Evolutionary conservation across 2,888 invertebrate species (phyloP).

Genomic region (Machimus rusticus): DNA sequence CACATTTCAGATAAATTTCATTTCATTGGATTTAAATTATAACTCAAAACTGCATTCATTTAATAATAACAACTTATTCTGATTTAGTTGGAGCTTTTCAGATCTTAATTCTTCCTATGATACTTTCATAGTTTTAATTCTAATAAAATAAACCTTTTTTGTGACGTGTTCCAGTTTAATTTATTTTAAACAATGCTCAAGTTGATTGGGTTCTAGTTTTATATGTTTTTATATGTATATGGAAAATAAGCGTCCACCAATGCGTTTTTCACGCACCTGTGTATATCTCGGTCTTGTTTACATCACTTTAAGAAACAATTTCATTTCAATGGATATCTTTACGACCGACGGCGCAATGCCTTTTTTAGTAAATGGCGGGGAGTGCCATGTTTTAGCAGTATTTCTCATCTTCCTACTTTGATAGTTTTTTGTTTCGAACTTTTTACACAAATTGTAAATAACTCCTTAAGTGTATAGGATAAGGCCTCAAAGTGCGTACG

Average conservation of each 20-base stretch:
- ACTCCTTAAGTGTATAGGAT: neutral
- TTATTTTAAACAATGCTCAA: too few relatives aligned
- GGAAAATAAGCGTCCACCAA: neutral
- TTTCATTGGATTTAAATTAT: too few relatives aligned
- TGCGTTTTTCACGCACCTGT: neutral
- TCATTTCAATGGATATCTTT: neutral
- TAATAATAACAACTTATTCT: too few relatives aligned
- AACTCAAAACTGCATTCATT: too few relatives aligned
- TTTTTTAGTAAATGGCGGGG: neutral
- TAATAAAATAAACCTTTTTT: too few relatives aligned
- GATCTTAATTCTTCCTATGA: too few relatives aligned
- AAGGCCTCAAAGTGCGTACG: neutral
- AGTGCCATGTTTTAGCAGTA: neutral
- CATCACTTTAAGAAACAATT: neutral
- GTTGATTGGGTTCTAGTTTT: too few relatives aligned
- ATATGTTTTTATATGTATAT: too few relatives aligned
- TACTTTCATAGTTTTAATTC: too few relatives aligned
- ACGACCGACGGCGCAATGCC: neutral
- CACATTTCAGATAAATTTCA: too few relatives aligned
- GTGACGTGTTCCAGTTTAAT: too few relatives aligned
- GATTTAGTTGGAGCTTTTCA: too few relatives aligned
- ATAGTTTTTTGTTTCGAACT: neutral
- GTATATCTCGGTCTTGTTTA: neutral
- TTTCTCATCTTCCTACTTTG: neutral
- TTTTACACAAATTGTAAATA: neutral